Base-by-base conservation (phyloP, 1,140 invertebrate species). In the Brachionus sp. region DNA sequence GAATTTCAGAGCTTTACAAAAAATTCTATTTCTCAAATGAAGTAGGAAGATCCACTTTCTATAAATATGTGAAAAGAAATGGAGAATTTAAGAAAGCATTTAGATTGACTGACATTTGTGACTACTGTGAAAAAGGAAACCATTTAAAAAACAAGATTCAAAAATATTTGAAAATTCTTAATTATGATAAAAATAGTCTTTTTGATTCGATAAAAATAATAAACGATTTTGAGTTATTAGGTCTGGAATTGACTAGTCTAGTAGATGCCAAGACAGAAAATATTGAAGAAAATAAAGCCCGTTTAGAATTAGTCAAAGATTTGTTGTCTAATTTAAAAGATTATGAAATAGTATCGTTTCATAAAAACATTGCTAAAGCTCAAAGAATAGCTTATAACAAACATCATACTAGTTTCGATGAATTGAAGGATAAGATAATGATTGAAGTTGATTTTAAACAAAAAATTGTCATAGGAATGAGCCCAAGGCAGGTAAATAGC, bases 371-470 rank as follows among this genome's bases (percentile, higher is more conserved):
- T 44, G 68, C 68, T 25, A 42, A n/a, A 44, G 16, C n/a, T 33
- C 68, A 73, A 73, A 37, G 68, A 23, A 23, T 19, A 19, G 68
- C 37, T 42, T 73, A 73, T 44, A 73, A 73, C 23, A 73, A 73
- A 23, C 68, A 73, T 44, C 35, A 23, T 44, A 73, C 37, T 23
- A 73, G 16, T 46, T 9, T 19, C 9, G 39, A 75, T 46, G 39
- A 46, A 12, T 46, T 75, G 13, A 46, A 46, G 23, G 39, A 46
- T 35, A 75, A 46, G 23, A 46, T 75, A 25, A 35, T 44, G 13
- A 75, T 75, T 46, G 70, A 46, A 46, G 70, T 75, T 75, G 39
- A 75, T 46, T 75, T 42, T 44, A 73, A 73, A 44, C 68, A 73
- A 73, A 73, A 73, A 73, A 73, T 73, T 42, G 37, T 73, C 19